Conservation (phyloP, 2,797 vertebrate species). For the Novumbra hubbsi region DNA sequence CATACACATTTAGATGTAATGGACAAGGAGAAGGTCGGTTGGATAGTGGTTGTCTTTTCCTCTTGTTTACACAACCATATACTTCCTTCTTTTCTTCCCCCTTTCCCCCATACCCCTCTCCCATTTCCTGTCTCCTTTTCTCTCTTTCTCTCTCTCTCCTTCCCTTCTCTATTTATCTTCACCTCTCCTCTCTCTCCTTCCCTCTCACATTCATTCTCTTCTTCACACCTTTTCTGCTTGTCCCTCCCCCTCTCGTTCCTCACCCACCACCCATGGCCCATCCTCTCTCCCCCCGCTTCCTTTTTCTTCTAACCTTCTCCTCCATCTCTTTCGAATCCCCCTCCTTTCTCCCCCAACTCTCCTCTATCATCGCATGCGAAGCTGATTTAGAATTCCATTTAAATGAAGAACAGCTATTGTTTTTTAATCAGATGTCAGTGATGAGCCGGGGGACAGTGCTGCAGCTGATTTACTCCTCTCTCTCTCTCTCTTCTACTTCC, state of each 20-base stretch:
- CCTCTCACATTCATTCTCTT: not conserved
- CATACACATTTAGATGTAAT: no score
- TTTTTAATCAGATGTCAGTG: constrained; percentile 73
- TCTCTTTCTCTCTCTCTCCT: not conserved
- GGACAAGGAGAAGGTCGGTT: no score
- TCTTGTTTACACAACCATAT: not conserved
- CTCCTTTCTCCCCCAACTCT: not conserved
- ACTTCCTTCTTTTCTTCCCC: not conserved
- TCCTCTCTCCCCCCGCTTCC: not conserved
- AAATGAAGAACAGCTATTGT: constrained; percentile 73
- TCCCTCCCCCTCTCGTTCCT: not conserved
- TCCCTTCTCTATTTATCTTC: not conserved
- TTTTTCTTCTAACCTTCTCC: constrained; percentile 15
- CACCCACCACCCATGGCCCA: not conserved
- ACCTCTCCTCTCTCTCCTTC: not conserved
- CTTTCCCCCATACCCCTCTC: not conserved
- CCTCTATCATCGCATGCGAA: constrained; percentile 25
- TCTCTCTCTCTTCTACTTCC: not conserved
- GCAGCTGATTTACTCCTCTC: constrained; percentile 54
- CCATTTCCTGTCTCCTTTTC: no score
- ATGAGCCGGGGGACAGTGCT: constrained; percentile 61
- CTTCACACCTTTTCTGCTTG: not conserved
- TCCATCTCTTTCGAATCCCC: constrained; percentile 19
- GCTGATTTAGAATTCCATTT: constrained; percentile 74
- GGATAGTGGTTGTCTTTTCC: not conserved